These are phyloP conservation scores for Pollenia labialis DNA, from an alignment of 2,888 invertebrate genomes.

Conservation along the genomic window DNA sequence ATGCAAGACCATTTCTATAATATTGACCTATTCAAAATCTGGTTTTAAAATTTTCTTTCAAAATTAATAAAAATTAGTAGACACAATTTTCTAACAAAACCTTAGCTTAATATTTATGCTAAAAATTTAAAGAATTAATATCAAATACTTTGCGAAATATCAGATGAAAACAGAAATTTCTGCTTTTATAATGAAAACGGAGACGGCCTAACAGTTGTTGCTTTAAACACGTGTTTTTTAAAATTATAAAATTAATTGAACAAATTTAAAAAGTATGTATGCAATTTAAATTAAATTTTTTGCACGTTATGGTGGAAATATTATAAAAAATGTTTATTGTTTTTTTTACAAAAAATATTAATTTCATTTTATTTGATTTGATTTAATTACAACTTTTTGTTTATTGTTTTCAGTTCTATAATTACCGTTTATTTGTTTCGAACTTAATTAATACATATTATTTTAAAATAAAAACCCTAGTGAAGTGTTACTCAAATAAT, in stretches of 20 bases:
- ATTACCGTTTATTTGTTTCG: slow-evolving; percentile 35
- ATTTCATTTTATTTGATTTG: slow-evolving; percentile 36
- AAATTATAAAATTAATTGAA: neutral
- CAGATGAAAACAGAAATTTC: too few relatives aligned
- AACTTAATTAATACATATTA: neutral
- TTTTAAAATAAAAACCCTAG: slow-evolving; percentile 10
- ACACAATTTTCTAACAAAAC: too few relatives aligned
- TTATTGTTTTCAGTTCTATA: slow-evolving; percentile 20
- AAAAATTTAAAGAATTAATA: too few relatives aligned
- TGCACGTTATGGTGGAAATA: neutral
- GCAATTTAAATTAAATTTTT: slow-evolving; percentile 4
- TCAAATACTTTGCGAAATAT: too few relatives aligned
- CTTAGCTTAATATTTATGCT: too few relatives aligned
- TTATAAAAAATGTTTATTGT: neutral
- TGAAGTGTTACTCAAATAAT: slow-evolving; percentile 9
- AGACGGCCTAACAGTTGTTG: too few relatives aligned
- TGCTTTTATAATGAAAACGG: too few relatives aligned
- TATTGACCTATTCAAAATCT: too few relatives aligned
- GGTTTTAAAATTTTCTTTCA: too few relatives aligned
- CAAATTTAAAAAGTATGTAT: neutral
- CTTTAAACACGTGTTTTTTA: neutral
- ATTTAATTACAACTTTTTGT: slow-evolving; percentile 13
- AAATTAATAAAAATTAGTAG: too few relatives aligned
- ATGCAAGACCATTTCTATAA: too few relatives aligned
- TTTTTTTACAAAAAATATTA: slow-evolving; percentile 6